Base-by-base conservation (phyloP, 2,113 vertebrate genomes). In the Dasyprocta punctata region DNA sequence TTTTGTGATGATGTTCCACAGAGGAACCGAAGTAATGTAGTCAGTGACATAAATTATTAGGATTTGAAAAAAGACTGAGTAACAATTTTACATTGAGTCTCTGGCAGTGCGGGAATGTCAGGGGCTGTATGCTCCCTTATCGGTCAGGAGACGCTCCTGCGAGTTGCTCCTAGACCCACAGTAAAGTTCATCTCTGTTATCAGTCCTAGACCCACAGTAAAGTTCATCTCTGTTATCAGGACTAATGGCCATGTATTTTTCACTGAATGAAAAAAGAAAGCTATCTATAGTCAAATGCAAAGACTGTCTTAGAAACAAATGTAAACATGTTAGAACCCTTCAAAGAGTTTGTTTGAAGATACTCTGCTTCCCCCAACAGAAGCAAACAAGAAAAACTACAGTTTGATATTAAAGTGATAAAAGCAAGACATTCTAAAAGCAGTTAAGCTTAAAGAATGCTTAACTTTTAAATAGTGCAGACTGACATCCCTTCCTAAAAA, bases 281-380 rank as follows among this genome's bases (percentile, higher is more conserved):
- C 13, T 54, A 89, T 90, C 61, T 90, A 7, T 8, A 89, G 61
- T 33, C 16, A 93, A 58, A 20, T 61, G 22, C n/a, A 61, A 95
- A 89, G 16, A 86, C 89, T 78, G 26, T 28, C 86, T 86, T 71
- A 41, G 52, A 75, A 86, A 83, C 7, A 65, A 86, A 52, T 78
- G 86, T 83, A 71, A 92, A 88, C n/a, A 33, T 78, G 28, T 60
- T 94, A 11, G 22, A 83, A 86, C 88, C 44, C 11, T 56, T 60
- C 58, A 28, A 91, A 92, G 93, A 71, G 2, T 41, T 3, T 93
- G 89, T 92, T 92, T 84, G 58, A 94, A 93, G 75, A 93, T 58
- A 17, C 3, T 5, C 13, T n/a, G 24, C 52, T 96, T 86, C 90
- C 71, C 20, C 36, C 36, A 96, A 77, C 9, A 92, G 36, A 91